Conservation (phyloP, 2,888 invertebrate genomes). For the Meloe dianella region DNA sequence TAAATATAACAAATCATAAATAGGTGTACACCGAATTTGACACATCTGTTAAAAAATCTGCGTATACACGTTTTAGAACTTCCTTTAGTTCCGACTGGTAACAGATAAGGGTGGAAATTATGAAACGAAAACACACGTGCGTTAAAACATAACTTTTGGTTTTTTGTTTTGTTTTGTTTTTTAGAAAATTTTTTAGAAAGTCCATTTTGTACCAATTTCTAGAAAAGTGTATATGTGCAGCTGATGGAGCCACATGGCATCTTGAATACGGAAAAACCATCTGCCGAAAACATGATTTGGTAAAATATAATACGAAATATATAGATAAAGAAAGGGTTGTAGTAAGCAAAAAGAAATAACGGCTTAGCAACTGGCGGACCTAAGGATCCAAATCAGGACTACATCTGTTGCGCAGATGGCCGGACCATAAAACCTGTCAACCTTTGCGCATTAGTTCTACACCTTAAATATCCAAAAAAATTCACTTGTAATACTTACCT, state of each 20-base stretch:
- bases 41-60: slow-evolving; percentile 40
- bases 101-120: slow-evolving; percentile 25
- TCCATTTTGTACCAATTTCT: slow-evolving; percentile 28
- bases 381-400: slow-evolving; percentile 56
- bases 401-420: slow-evolving; percentile 59
- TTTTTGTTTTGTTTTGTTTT: slow-evolving; percentile 28
- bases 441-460: slow-evolving; percentile 36
- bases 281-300: slow-evolving; percentile 57
- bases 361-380: slow-evolving; percentile 54
- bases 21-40: slow-evolving; percentile 39
- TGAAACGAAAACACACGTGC: slow-evolving; percentile 33
- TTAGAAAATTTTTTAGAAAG: slow-evolving; percentile 17
- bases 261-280: slow-evolving; percentile 54
- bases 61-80: slow-evolving; percentile 31
- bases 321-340: slow-evolving; percentile 55
- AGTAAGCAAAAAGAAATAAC: slow-evolving; percentile 55
- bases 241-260: slow-evolving; percentile 57
- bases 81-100: slow-evolving; percentile 30
- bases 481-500: slow-evolving; percentile 36
- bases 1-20: slow-evolving; percentile 44
- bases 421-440: slow-evolving; percentile 35
- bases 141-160: slow-evolving; percentile 23
- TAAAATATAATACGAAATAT: slow-evolving; percentile 51
- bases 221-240: slow-evolving; percentile 47
- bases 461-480: slow-evolving; percentile 34